Evolutionary conservation across 2,797 vertebrate genomes (phyloP), one percentile per base, ranked within the genome.

Genomic region (Oryzias dopingdopingensis): DNA sequence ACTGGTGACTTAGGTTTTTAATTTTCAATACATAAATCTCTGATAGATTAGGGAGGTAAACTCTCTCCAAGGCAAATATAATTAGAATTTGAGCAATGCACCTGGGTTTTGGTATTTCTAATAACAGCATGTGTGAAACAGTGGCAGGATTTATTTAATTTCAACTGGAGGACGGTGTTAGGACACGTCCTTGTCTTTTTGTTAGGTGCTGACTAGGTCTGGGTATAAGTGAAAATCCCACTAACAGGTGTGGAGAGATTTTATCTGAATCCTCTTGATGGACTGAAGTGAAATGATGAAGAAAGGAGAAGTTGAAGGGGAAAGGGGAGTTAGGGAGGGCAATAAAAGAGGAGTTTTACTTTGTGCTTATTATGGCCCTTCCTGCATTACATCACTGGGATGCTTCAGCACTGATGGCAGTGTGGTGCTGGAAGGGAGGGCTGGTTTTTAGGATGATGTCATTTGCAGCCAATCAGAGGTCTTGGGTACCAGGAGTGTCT

Each of bases 311-410:
- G 49, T 64, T 62, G 42, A 51, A 61, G 47, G 42, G 50, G 54
- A 42, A 6, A 58, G 4, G 44, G 62, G 42, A 63, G 24, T 56
- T 54, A 56, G 62, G 53, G 20, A 23, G 14, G 42, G 15, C 37
- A 24, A 58, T 40, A 58, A 69, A 72, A 54, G 54, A 56, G 29
- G 10, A 16, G 65, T 59, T 61, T 63, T 70, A 56, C 78, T 78
- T 63, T 73, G 72, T 15, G 59, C 61, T 67, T 67, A 67, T 72
- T 68, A 52, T 24, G 70, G 53, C 66, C 86, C 85, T 87, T 80
- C 82, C 80, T 80, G 77, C 82, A 90, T 92, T 84, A 90, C 90
- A 81, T 91, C 90, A 90, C 83, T 88, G 76, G 82, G 81, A 91
- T 90, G 83, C 82, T 82, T 91, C 69, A 20, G 80, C 80, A 80